phyloP scores from a whole-genome alignment of 2,797 vertebrate genomes.

The Cuniculus paca region DNA sequence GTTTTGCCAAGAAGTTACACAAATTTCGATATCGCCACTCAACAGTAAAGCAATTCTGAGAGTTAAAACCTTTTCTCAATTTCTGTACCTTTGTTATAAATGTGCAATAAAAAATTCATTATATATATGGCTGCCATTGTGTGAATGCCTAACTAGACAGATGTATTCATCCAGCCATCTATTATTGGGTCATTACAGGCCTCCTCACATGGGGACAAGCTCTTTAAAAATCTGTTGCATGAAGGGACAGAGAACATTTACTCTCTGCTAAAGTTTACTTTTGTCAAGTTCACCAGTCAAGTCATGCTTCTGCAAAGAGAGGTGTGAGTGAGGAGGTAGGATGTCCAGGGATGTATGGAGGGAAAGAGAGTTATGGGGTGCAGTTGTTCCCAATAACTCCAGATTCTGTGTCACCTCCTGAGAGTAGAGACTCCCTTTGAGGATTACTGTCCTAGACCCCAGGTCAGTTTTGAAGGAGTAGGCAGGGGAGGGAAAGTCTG shows the following conservation, averaged over 20 bases:
- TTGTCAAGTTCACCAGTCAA: neutral
- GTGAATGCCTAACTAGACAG: constrained; percentile 6
- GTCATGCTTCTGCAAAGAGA: neutral
- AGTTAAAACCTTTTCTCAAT: neutral
- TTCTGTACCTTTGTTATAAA: constrained; percentile 36
- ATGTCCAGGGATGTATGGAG: neutral
- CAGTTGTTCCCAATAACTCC: neutral
- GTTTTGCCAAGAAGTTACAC: constrained; percentile 30
- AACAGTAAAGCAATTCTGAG: neutral
- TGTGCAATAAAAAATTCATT: constrained; percentile 19
- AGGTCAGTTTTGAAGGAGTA: neutral
- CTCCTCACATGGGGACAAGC: neutral
- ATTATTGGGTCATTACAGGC: neutral
- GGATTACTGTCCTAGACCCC: neutral
- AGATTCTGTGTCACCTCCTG: neutral
- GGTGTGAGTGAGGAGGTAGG: neutral
- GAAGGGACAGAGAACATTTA: neutral
- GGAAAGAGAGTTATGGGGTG: neutral
- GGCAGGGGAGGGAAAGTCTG: neutral
- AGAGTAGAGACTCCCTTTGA: neutral
- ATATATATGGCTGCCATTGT: neutral
- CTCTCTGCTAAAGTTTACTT: neutral
- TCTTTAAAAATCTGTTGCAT: neutral
- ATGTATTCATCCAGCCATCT: neutral
- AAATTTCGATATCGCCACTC: neutral